Percentiles rank a stretch among this genome's conserved stretches.
These are phyloP conservation scores for Amphiduros pacificus DNA, from an alignment of 2,888 invertebrate genomes.

Conservation along the genomic window DNA sequence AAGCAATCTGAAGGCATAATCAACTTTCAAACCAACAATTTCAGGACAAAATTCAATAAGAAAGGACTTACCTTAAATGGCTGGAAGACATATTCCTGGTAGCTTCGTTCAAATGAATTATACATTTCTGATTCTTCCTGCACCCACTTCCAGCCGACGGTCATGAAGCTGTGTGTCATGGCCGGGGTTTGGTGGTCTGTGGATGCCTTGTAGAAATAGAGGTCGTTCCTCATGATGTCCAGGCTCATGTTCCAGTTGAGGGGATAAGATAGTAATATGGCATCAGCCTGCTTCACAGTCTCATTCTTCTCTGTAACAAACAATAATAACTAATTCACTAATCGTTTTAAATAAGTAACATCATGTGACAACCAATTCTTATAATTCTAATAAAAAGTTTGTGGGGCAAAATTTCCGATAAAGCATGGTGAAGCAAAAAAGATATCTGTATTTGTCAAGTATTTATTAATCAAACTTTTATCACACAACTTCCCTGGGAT, in stretches of 20 bases:
- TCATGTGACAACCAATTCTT: no score
- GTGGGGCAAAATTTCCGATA: no score
- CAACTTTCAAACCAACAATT: no score
- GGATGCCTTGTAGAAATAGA: constrained; percentile 30
- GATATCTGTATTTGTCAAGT: no score
- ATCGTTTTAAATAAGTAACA: no score
- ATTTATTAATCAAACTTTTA: no score
- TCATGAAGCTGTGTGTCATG: constrained; percentile 26
- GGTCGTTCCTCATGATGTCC: constrained; percentile 35
- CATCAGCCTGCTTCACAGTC: constrained; percentile 35
- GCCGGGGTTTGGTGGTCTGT: constrained; percentile 26
- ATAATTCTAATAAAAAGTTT: no score
- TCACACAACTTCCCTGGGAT: no score
- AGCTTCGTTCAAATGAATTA: constrained; percentile 5
- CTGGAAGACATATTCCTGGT: constrained; percentile 11
- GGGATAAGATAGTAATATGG: constrained; percentile 34
- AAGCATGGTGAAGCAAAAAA: no score
- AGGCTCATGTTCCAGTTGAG: constrained; percentile 35
- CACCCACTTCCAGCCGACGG: constrained; percentile 10
- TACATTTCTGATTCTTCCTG: not conserved
- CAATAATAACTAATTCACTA: no score
- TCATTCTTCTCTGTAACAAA: constrained; percentile 18
- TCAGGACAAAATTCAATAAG: no score
- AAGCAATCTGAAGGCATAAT: no score
- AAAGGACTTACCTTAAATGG: constrained; percentile 16